Conservation (phyloP, 2,888 invertebrate species). For the Pyrrhia umbra region DNA sequence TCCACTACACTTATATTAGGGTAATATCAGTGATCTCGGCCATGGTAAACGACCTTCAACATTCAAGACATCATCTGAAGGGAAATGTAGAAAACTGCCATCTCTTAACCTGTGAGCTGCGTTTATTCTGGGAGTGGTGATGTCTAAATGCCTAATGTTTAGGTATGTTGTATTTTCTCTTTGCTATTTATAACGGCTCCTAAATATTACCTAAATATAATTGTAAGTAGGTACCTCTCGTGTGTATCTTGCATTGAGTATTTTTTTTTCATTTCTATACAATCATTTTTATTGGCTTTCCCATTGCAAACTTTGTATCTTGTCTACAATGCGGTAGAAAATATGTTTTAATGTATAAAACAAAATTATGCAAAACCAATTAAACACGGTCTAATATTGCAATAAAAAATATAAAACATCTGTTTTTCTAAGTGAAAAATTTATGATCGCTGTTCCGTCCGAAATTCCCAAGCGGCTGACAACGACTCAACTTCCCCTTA, state of each 20-base stretch:
- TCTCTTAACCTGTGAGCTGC: constrained; percentile 59
- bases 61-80: constrained; percentile 69
- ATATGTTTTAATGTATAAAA: not conserved
- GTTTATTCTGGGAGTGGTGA: not conserved
- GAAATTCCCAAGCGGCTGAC: constrained; percentile 32
- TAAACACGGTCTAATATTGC: not conserved
- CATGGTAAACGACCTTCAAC: constrained; percentile 77
- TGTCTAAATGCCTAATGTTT: no score
- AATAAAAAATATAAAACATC: constrained; percentile 17
- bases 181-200: not conserved
- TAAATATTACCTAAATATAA: no score
- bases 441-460: constrained; percentile 21
- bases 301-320: no score
- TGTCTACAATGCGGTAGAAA: not conserved
- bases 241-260: no score
- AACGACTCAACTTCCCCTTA: constrained; percentile 42
- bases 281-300: no score
- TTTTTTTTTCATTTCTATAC: no score
- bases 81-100: constrained; percentile 66
- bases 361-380: not conserved
- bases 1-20: constrained; percentile 81
- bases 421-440: constrained; percentile 23
- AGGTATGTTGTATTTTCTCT: not conserved
- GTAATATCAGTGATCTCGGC: constrained; percentile 82
- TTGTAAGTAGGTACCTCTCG: no score